Base-by-base conservation (phyloP, 1,140 invertebrate species). In the Phortica variegata region DNA sequence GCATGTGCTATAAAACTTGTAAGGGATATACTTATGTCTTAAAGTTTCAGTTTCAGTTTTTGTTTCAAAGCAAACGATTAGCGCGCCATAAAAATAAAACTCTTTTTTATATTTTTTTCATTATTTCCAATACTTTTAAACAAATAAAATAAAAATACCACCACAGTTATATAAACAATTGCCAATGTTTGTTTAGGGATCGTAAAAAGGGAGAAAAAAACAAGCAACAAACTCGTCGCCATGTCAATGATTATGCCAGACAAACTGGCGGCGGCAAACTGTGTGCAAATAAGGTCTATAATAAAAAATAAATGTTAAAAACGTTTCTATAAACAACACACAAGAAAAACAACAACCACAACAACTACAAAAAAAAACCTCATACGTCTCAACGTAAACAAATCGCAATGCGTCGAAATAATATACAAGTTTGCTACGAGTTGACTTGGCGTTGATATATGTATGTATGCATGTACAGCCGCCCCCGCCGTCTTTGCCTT, bases 371-470 rank as follows among this genome's bases (percentile, higher is more conserved):
- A 26, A 26, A 26, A n/a, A n/a, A n/a, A n/a, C n/a, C n/a, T n/a
- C n/a, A n/a, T n/a, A n/a, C n/a, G n/a, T n/a, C n/a, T n/a, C n/a
- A 65, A 65, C 61, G 56, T 65, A 65, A 65, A 65, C 61, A 65
- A 65, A 65, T 61, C 47, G 39, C 52, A 62, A 62, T 61, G 58
- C n/a, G n/a, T n/a, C n/a, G n/a, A n/a, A n/a, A n/a, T n/a, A n/a
- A n/a, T n/a, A n/a, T n/a, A n/a, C n/a, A n/a, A n/a, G n/a, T n/a
- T n/a, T n/a, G n/a, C n/a, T n/a, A n/a, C n/a, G n/a, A n/a, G n/a
- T n/a, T n/a, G n/a, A n/a, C n/a, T n/a, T n/a, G n/a, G n/a, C n/a
- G n/a, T n/a, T n/a, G n/a, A n/a, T n/a, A n/a, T n/a, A n/a, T n/a
- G n/a, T n/a, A n/a, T n/a, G n/a, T n/a, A n/a, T n/a, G n/a, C n/a